Conservation (phyloP, 1,140 invertebrate genomes). For the Teleogryllus occipitalis region DNA sequence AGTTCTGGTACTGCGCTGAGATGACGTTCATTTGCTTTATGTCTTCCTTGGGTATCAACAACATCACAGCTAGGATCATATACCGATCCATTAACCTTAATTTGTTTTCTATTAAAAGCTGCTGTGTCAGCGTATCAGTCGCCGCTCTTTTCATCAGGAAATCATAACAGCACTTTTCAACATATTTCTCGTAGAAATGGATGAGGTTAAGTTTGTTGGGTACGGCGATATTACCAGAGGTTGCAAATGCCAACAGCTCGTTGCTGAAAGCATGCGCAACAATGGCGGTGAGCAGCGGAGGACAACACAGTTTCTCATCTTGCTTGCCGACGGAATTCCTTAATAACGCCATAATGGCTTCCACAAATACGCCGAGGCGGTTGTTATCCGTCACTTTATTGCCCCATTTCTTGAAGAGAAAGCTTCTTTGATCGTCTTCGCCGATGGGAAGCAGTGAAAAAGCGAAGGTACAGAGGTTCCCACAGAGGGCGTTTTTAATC, state of each 20-base stretch:
- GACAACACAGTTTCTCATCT: not conserved
- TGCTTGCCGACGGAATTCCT: not conserved
- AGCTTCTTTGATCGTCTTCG: not conserved
- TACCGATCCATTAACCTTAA: not conserved
- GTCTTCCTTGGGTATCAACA: not conserved
- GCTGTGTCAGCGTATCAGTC: not conserved
- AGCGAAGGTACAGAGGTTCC: not conserved
- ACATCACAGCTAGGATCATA: not conserved
- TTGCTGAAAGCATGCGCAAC: not conserved
- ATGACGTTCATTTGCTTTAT: not conserved
- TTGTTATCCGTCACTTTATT: not conserved
- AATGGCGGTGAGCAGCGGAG: not conserved
- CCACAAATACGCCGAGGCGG: not conserved
- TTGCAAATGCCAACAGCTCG: not conserved
- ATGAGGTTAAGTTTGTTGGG: not conserved
- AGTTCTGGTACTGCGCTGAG: not conserved
- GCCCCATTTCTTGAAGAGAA: not conserved
- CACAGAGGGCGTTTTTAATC: not conserved
- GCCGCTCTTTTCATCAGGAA: not conserved
- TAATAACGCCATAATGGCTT: not conserved
- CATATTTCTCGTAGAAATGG: not conserved
- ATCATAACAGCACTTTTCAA: not conserved
- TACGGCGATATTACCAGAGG: not conserved
- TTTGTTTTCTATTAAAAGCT: not conserved
- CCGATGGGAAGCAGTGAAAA: not conserved